Conservation (phyloP, 1,140 invertebrate genomes). For the Formica selysi region DNA sequence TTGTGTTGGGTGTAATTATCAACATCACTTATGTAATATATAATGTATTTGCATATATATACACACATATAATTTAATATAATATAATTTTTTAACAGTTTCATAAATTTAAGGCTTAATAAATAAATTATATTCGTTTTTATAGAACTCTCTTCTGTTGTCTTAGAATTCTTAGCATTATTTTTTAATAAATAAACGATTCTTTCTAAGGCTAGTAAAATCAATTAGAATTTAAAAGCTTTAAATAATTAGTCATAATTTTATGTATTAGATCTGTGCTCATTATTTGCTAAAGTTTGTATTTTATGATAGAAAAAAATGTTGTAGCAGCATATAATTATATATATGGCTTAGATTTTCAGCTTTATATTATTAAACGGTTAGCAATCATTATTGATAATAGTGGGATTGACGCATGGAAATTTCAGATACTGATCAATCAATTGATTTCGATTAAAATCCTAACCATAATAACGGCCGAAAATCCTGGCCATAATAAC, state of each 20-base stretch:
- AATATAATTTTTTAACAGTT: constrained; percentile 5
- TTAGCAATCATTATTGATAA: neutral
- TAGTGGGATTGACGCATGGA: neutral
- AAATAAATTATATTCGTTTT: neutral
- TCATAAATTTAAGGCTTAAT: constrained; percentile 2
- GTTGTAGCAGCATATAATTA: constrained; percentile 8
- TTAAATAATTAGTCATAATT: constrained; percentile 16
- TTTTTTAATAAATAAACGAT: constrained; percentile 39
- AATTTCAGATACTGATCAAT: neutral
- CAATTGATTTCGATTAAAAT: constrained; percentile 16
- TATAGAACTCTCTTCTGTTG: constrained; percentile 6
- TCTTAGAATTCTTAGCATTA: constrained; percentile 11
- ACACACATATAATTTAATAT: constrained; percentile 17
- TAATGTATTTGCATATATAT: neutral
- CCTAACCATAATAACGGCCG: neutral
- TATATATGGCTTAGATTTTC: neutral
- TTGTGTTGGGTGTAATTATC: neutral
- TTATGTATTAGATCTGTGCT: neutral
- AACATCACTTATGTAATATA: constrained; percentile 3
- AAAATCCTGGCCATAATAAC: constrained; percentile 29
- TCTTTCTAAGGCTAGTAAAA: constrained; percentile 27
- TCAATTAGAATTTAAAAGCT: constrained; percentile 1
- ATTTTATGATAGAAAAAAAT: constrained; percentile 26
- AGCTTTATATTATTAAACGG: neutral
- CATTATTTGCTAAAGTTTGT: constrained; percentile 14